A percentile compares a stretch with the other conserved stretches of the same genome.
phyloP scores from a whole-genome alignment of 2,113 vertebrate species.

The Oncorhynchus nerka region DNA sequence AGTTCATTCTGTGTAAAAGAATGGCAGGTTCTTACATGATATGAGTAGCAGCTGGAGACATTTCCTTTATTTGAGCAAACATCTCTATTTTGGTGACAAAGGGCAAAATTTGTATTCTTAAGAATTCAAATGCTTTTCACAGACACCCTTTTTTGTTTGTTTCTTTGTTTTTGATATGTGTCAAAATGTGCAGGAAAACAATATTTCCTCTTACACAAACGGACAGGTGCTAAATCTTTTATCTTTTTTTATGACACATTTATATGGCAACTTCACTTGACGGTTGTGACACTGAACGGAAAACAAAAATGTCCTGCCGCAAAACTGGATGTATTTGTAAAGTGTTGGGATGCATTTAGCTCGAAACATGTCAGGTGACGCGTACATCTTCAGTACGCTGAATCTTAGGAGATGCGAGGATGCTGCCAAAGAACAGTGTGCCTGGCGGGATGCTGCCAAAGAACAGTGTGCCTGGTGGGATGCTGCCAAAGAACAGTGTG shows the following conservation, averaged over 20 bases:
- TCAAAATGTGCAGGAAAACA: constrained; percentile 50
- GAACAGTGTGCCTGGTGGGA: too few relatives aligned
- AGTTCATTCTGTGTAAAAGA: neutral
- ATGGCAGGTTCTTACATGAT: neutral
- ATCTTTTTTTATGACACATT: constrained; percentile 60
- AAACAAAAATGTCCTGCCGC: constrained; percentile 35
- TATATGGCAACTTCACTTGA: constrained; percentile 67
- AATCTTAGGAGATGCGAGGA: too few relatives aligned
- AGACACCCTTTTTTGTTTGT: constrained; percentile 63
- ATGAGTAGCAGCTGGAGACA: neutral
- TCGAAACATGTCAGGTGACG: neutral
- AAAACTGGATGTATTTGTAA: neutral
- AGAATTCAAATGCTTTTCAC: constrained; percentile 52
- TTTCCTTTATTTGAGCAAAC: constrained; percentile 12
- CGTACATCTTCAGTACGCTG: neutral
- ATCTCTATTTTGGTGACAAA: constrained; percentile 53
- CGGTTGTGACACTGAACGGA: constrained; percentile 61
- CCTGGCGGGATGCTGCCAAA: too few relatives aligned
- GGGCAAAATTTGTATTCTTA: constrained; percentile 39
- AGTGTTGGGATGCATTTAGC: neutral
- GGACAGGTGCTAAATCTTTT: constrained; percentile 57
- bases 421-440: too few relatives aligned
- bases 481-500: too few relatives aligned
- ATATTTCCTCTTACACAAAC: constrained; percentile 47
- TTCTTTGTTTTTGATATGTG: constrained; percentile 24